Base-by-base conservation (phyloP, 2,888 invertebrate species). In the Rhodophaea formosa region DNA sequence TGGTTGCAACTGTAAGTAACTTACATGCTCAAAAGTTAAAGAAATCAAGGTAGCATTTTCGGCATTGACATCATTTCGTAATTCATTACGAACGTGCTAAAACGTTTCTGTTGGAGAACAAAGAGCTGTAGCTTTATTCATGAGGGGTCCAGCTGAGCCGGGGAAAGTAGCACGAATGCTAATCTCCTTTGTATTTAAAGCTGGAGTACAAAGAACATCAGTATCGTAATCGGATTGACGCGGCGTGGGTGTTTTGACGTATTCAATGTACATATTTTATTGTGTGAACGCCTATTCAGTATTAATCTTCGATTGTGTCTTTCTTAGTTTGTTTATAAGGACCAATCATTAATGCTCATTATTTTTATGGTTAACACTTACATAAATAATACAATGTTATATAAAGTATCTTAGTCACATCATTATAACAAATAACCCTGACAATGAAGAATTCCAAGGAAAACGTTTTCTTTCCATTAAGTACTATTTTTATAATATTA, bases 111-210 rank as follows among this genome's bases (percentile, higher is more conserved):
- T 53, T 60, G 63, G 66, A 69, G 77, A 77, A 81, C 81, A 82
- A 82, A 81, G 79, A 53, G 54, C 8, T 16, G 45, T 16, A 70
- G 66, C 60, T 57, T 67, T 77, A 75, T 76, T 69, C 69, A 74
- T 77, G 72, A 74, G 72, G 46, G 59, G 59, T 65, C 63, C 67
- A 66, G 59, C 62, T 59, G 62, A 55, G 63, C 47, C 60, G 66
- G 81, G 68, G 82, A 84, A 86, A 86, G 84, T 86, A 72, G 84
- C 79, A 73, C 83, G 75, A 68, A 81, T 82, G 75, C 70, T 76
- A 80, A 82, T 80, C 69, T 70, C 62, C 74, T 77, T 79, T 80
- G 74, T 79, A 78, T 78, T 72, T 70, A 76, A 75, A 73, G 62
- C 66, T 61, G 63, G 63, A 59, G 62, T 66, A 69, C 64, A 63